Percentiles rank a stretch among this genome's conserved stretches.
phyloP scores from a whole-genome alignment of 2,888 invertebrate species.

The Ctenicera cuprea region DNA sequence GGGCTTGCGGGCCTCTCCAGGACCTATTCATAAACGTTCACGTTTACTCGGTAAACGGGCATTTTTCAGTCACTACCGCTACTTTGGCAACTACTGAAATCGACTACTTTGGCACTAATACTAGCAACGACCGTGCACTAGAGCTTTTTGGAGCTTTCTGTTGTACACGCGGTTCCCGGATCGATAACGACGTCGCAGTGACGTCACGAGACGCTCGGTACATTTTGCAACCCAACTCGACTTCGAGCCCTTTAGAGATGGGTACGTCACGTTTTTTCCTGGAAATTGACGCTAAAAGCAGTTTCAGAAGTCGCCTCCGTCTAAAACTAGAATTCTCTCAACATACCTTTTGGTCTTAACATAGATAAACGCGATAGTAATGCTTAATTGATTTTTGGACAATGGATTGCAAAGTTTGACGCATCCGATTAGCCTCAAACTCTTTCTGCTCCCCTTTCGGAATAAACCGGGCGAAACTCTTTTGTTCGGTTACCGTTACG shows the following conservation, averaged over 20 bases:
- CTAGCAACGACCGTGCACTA: constrained; percentile 58
- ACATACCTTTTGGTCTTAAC: not conserved
- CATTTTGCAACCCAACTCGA: constrained; percentile 40
- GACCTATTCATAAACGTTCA: constrained; percentile 29
- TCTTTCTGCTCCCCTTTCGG: not conserved
- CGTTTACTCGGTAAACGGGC: constrained; percentile 20
- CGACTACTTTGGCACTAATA: constrained; percentile 55
- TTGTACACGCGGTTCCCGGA: constrained; percentile 69
- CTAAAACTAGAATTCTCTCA: not conserved
- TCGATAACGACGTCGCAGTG: constrained; percentile 73
- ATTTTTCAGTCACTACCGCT: constrained; percentile 35
- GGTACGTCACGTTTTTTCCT: constrained; percentile 43
- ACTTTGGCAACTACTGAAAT: constrained; percentile 37
- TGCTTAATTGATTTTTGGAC: constrained; percentile 28
- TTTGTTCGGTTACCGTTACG: too few species aligned
- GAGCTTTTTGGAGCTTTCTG: constrained; percentile 65
- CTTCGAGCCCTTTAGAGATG: constrained; percentile 50
- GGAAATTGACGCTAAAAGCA: constrained; percentile 15
- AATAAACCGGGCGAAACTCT: constrained; percentile 3
- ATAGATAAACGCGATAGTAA: constrained; percentile 25
- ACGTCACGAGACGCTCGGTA: constrained; percentile 66
- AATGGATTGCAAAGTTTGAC: constrained; percentile 24
- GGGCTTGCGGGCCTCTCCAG: not conserved
- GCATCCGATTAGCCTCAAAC: constrained; percentile 15
- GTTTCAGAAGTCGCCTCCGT: constrained; percentile 20